Base-by-base conservation (phyloP, 2,797 vertebrate genomes). In the Malacoraja senta region DNA sequence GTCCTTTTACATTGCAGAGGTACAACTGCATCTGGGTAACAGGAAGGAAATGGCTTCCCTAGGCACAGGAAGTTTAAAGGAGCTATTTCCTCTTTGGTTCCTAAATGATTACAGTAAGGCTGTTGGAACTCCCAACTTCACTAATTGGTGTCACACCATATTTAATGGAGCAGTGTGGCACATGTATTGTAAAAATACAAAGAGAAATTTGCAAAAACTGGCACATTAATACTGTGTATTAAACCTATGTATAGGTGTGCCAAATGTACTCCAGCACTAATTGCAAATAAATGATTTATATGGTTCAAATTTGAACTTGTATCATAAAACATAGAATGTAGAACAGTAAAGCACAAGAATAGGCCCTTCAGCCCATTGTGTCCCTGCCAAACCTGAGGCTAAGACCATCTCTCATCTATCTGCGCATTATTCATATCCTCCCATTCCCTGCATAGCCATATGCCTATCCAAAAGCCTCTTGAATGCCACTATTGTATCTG, bases 41-140 rank as follows among this genome's bases (percentile, higher is more conserved):
- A 76, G 90, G 38, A 92, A 92, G 38, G 68, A 92, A 74, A 74
- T 92, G 24, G 71, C 63, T 88, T 88, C n/a, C 84, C 84, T 68
- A 65, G 84, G n/a, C 35, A 74, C 38, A 44, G 71, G 38, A 92
- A 74, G 90, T 76, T 92, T 74, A 76, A 71, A 92, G 38, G 9
- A 44, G 53, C 26, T 74, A 53, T 76, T 92, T 92, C 68, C 90
- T 92, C 13, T 53, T 38, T 53, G 15, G 24, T 76, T 71, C 72
- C 71, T 53, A 92, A 92, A 44, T 38, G 76, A 44, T 26, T 58
- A 44, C 44, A 17, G 44, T 76, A 53, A 29, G 90, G 38, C 90
- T 38, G 35, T 24, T 91, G 24, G 90, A 74, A 53, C 26, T 74
- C 65, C 24, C 90, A 91, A 38, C 21, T 71, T 63, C 13, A 63